Evolutionary conservation across 2,888 invertebrate species (phyloP), one percentile per base, ranked within the genome.

Genomic region (Polymixis flavicincta): DNA sequence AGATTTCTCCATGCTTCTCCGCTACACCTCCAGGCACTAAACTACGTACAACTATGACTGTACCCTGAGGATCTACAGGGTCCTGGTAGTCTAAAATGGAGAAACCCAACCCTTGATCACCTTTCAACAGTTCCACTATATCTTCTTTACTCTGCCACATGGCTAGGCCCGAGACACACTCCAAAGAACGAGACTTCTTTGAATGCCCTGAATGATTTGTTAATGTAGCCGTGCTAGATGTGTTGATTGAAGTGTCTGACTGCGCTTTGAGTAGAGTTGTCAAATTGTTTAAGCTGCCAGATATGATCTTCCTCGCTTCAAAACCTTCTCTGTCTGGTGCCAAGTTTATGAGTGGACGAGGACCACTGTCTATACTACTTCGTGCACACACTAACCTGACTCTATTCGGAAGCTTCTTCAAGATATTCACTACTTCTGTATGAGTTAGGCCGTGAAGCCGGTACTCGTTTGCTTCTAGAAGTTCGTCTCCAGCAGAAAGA

Each of bases 21-120:
- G 99, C 99, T n/a, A 99, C 98, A 54, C 99, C 99, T 76, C 99
- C 99, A 52, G 99, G 99, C 74, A 99, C 99, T 86, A 99, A 97
- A 92, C 99, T 99, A 89, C 99, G 97, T 88, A 99, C 99, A 83
- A 99, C 99, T 94, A 99, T 99, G 87, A 99, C 99, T 86, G 99
- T 99, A 90, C 99, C 98, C 90, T 98, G 98, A 74, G 99, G 98
- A 96, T 99, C 99, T 91, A 99, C 97, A 59, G 99, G 99, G 96
- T 99, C 99, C 97, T 99, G 99, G 95, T 99, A 99, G 96, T 99
- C 99, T 84, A 99, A 97, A 91, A 99, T 99, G 87, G 99, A 99
- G 97, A 99, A 99, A 82, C 99, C 99, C 80, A 99, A 97, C 70
- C 99, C 99, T 90, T 98, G 97, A 92, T 99, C 99, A 86, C 98